Conservation (phyloP, 2,113 vertebrate species). For the Cyphomyrus plagiostoma region DNA sequence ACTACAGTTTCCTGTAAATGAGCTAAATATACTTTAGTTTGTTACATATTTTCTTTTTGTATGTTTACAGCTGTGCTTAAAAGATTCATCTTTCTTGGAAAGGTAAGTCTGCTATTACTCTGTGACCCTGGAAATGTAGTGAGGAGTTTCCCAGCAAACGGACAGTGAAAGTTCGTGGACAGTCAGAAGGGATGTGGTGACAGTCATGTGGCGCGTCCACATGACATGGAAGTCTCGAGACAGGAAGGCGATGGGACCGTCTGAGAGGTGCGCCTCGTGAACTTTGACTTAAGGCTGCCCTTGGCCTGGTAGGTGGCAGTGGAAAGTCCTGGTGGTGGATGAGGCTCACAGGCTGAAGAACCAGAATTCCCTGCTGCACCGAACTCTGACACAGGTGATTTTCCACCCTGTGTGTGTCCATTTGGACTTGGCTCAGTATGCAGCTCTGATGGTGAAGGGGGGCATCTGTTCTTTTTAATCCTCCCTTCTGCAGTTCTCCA, state of each 20-base stretch:
- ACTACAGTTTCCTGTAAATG: neutral
- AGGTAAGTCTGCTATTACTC: constrained; percentile 54
- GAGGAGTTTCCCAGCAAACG: neutral
- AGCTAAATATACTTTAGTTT: neutral
- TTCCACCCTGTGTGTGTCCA: neutral
- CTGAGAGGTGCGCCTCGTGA: neutral
- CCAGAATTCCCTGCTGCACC: constrained; percentile 73
- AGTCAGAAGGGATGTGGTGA: neutral
- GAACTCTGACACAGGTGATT: constrained; percentile 70
- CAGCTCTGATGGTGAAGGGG: neutral
- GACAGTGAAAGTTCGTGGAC: too few relatives aligned
- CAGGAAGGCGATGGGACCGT: neutral
- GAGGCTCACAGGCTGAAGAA: constrained; percentile 93
- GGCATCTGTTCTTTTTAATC: neutral
- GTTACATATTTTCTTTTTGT: neutral
- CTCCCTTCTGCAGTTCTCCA: constrained; percentile 63
- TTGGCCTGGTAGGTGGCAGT: constrained; percentile 52
- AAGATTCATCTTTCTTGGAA: constrained; percentile 74
- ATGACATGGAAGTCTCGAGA: neutral
- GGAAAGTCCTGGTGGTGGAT: constrained; percentile 76
- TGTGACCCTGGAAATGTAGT: neutral
- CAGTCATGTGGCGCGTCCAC: neutral
- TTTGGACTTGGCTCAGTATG: neutral
- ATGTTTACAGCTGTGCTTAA: constrained; percentile 76
- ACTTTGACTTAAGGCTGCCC: neutral